Percentiles rank a stretch among this genome's conserved stretches.
These are phyloP conservation scores for Acrocephalus kingi DNA, from an alignment of 2,113 vertebrate genomes.

Conservation along the genomic window DNA sequence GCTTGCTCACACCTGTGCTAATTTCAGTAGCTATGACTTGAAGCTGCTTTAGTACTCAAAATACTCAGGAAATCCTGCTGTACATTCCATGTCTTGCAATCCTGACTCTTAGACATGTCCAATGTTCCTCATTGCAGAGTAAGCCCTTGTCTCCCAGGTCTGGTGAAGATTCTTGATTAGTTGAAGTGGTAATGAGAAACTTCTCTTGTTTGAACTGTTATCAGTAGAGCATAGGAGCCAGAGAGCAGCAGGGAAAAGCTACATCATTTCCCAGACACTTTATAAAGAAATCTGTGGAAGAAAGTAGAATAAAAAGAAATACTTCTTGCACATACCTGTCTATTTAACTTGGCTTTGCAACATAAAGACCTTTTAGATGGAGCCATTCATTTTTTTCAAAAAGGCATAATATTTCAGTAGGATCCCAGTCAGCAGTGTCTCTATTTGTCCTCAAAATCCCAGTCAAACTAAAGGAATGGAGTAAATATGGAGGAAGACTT, in stretches of 20 bases:
- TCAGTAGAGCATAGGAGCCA: background rate
- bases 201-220: background rate
- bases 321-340: background rate
- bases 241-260: background rate
- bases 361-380: background rate
- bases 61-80: background rate
- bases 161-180: background rate
- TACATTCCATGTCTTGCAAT: background rate
- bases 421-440: background rate
- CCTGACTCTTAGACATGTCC: background rate
- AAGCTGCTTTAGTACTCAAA: background rate
- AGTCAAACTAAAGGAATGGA: background rate
- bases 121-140: background rate
- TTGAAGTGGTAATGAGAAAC: background rate
- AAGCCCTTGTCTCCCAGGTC: background rate
- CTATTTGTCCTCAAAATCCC: background rate
- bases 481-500: background rate
- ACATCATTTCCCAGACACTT: background rate
- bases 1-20: background rate
- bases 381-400: background rate
- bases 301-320: background rate
- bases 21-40: background rate
- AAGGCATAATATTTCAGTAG: background rate
- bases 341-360: background rate
- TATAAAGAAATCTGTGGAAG: background rate